Evolutionary conservation across 2,113 vertebrate genomes (phyloP).

Genomic region (Gorsachius goisagi): DNA sequence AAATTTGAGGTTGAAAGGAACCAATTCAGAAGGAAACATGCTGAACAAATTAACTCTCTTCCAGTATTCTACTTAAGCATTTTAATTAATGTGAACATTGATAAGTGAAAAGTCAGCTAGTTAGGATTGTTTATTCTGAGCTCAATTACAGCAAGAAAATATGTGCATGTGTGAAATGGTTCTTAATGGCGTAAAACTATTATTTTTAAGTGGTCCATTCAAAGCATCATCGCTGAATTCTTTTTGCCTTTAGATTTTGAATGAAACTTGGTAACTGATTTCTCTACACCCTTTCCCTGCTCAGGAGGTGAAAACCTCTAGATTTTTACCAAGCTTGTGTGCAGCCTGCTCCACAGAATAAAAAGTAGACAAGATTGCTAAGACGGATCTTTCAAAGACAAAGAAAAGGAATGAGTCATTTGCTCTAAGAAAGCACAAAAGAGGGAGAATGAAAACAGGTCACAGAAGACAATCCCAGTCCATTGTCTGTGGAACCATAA

Average conservation of each 20-base stretch:
- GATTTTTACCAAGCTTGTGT: not conserved
- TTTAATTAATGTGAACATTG: constrained; percentile 35
- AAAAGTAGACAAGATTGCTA: not conserved
- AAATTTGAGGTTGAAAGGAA: constrained; percentile 35
- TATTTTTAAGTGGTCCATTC: not conserved
- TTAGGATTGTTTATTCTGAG: not conserved
- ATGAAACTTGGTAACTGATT: not conserved
- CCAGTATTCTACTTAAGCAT: not conserved
- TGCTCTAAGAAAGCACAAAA: not conserved
- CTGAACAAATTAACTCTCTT: constrained; percentile 53
- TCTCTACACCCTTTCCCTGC: not conserved
- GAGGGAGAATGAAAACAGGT: not conserved
- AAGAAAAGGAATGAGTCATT: not conserved
- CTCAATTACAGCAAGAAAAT: not conserved
- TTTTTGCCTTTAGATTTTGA: not conserved
- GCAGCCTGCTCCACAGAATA: not conserved
- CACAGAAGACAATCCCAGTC: not conserved
- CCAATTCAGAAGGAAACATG: constrained; percentile 50
- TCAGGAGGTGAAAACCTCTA: not conserved
- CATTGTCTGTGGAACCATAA: not conserved
- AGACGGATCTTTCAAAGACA: not conserved
- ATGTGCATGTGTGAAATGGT: not conserved
- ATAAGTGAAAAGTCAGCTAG: constrained; percentile 25
- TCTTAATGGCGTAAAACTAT: not conserved
- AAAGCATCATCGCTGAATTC: not conserved